Evolutionary conservation across 2,797 vertebrate species (phyloP), one percentile per base, ranked within the genome.

Genomic region (Argyrosomus regius): DNA sequence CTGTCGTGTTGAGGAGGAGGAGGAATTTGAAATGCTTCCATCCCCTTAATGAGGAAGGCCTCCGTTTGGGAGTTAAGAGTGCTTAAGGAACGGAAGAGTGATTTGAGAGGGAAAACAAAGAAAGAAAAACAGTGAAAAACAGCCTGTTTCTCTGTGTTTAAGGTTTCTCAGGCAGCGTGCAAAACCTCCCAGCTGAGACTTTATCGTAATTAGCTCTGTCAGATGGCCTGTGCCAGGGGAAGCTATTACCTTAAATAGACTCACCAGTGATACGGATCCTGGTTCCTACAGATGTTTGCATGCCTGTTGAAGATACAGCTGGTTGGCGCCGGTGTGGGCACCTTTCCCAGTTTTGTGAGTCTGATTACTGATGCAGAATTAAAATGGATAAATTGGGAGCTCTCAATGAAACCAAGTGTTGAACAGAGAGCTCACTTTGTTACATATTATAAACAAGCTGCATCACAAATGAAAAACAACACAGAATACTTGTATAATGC

Each of bases 191-290:
- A 92, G 88, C 88, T 74, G 93, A 92, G 91, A 93, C 90, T 81
- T 92, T 89, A 86, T 77, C 68, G 90, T 91, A 93, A 94, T 94
- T 93, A 92, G 89, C 87, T 93, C 89, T 89, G 90, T 94, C 92
- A 93, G 91, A 92, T 89, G 91, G 91, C 79, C 90, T 83, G 90
- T 87, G 90, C 91, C 92, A 85, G 82, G 89, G 92, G 92, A 93
- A 85, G 89, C 88, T 85, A 93, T 90, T 92, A 91, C 90, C 92
- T 93, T 89, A 93, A 94, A 93, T 91, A 92, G 88, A 93, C 89
- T 91, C 86, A 77, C 76, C 88, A 87, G 85, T 84, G 91, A 91
- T 91, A 91, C 68, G 80, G 85, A 88, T 84, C 80, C 81, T 85
- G 86, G 35, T 82, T 93, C 72, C 67, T 93, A 91, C 93, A 92